These are phyloP conservation scores for Pogoniulus pusillus DNA, from an alignment of 2,797 vertebrate species.

Conservation along the genomic window DNA sequence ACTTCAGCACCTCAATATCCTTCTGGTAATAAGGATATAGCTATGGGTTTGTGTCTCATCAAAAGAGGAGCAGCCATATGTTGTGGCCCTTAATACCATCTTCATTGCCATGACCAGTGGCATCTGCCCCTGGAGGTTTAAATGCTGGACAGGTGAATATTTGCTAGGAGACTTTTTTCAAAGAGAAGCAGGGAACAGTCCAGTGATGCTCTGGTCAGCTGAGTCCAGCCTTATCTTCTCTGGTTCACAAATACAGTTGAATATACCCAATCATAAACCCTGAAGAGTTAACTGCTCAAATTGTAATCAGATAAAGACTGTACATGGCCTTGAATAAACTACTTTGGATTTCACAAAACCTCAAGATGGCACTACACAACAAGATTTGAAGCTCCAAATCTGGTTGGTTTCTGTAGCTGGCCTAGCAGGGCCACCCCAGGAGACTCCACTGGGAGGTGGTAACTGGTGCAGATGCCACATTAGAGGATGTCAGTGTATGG, in stretches of 20 bases:
- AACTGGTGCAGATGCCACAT: fast-evolving
- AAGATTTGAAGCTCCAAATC: conserved; percentile 3
- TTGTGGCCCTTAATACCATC: neutral
- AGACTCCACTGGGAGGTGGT: fast-evolving
- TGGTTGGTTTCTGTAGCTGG: neutral
- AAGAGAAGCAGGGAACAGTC: neutral
- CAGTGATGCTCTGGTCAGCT: fast-evolving
- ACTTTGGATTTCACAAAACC: neutral
- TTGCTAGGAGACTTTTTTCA: neutral
- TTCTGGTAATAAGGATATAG: no score
- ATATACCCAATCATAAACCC: fast-evolving
- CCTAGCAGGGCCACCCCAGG: neutral
- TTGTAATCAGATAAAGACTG: neutral
- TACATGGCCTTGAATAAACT: neutral
- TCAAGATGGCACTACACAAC: conserved; percentile 64
- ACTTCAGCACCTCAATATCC: no score
- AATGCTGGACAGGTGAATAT: neutral
- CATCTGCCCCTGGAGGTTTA: fast-evolving
- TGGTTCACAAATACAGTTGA: neutral
- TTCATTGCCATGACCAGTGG: neutral
- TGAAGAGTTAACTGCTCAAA: neutral
- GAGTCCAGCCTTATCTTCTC: fast-evolving
- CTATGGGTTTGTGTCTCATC: fast-evolving
- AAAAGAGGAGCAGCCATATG: neutral
- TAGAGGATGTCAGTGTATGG: fast-evolving